phyloP scores from a whole-genome alignment of 2,797 vertebrate species.

The Natrix natrix region DNA sequence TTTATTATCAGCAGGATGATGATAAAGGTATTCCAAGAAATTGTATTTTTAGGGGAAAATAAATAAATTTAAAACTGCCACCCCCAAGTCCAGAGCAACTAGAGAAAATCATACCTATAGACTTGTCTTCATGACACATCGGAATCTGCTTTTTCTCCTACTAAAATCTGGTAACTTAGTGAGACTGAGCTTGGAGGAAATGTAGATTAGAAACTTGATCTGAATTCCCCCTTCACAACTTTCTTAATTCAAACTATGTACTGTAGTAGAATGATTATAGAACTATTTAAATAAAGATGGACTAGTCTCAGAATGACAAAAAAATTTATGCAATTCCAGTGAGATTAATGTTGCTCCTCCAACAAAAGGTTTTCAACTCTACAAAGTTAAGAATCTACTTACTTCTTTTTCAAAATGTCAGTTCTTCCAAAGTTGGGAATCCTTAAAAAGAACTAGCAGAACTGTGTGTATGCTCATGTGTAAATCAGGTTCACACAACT shows the following conservation, averaged over 20 bases:
- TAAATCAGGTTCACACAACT: not conserved
- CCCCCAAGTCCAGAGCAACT: not conserved
- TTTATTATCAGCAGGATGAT: not conserved
- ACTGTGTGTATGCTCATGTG: not conserved
- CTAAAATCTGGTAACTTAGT: not conserved
- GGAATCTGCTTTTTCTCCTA: not conserved
- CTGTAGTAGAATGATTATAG: not conserved
- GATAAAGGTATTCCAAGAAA: not conserved
- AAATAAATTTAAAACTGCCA: not conserved
- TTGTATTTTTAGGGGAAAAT: not conserved
- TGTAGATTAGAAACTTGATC: not conserved
- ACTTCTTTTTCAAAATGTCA: not conserved
- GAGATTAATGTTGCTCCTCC: not conserved
- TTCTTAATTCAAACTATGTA: not conserved
- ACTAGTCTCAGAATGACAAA: not conserved
- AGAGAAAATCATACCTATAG: not conserved
- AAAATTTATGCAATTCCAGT: not conserved
- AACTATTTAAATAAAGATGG: not conserved
- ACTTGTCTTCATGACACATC: not conserved
- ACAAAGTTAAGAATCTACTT: not conserved
- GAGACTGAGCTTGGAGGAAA: not conserved
- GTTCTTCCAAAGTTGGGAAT: not conserved
- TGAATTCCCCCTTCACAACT: not conserved
- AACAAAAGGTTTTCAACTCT: not conserved
- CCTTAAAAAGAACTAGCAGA: not conserved